Base-by-base conservation (phyloP, 2,888 invertebrate genomes). In the Platycheirus albimanus region DNA sequence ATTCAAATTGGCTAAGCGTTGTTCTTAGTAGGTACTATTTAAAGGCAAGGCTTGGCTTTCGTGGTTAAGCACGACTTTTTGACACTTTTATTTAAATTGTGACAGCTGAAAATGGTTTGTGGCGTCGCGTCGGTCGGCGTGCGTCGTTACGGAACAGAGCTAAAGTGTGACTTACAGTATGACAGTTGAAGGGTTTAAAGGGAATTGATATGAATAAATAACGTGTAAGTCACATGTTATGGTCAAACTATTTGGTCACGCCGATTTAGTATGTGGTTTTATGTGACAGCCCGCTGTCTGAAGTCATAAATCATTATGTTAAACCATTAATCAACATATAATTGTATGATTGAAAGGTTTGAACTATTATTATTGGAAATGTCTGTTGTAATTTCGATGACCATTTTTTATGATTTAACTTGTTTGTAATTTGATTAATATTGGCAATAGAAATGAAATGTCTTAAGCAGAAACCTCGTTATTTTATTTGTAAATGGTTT, bases 1-100 rank as follows among this genome's bases (percentile, higher is more conserved):
- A 15, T 56, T 20, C 8, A 36, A 24, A 56, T 56, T 38, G 19
- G 38, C 20, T 38, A 43, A n/a, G 41, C n/a, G n/a, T 41, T 41
- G 15, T 17, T 58, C 24, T 36, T 11, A 17, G n/a, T 36, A 17
- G 10, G 3, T 13, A 11, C 3, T 52, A 1, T 69, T 41, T 24
- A n/a, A n/a, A n/a, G n/a, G n/a, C n/a, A n/a, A n/a, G n/a, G n/a
- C n/a, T 56, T 17, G 2, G 24, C 36, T 17, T 41, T n/a, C n/a
- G n/a, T 54, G 41, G 58, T 52, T 43, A 51, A 61, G 71, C 81
- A 81, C 71, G 71, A 77, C 47, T 64, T 30, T 69, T 70, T 80
- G 80, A 71, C 76, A 66, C 30, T 61, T 49, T 77, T 47, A 72
- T 67, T 63, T 63, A 15, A 36, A 67, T 61, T 72, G 66, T 67